Evolutionary conservation across 2,888 invertebrate species (phyloP), one percentile per base, ranked within the genome.

Genomic region (Drymonia ruficornis): DNA sequence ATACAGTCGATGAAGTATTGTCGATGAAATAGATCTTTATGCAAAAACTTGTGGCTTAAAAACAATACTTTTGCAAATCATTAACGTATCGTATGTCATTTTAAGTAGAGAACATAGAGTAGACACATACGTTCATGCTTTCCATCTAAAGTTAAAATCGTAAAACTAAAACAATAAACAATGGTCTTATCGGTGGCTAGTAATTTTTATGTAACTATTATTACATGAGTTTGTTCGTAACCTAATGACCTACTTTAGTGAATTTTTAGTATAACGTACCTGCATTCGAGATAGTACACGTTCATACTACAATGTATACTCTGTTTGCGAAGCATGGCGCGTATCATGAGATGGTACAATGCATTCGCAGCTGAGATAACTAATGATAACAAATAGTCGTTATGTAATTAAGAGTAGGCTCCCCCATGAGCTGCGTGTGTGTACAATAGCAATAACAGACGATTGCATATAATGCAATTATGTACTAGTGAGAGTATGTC

Each of bases 401-500:
- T 75, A 70, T 59, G 70, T 72, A 77, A 80, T 58, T 55, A 69
- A 67, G 69, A 69, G 61, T 59, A 65, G 52, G 19, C 45, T 15
- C 7, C 6, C 58, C 67, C 50, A 67, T 63, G 64, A 57, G 68
- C 76, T 74, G 81, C 83, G 78, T 84, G 84, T 73, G 72, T 61
- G 63, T 51, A 67, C 66, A 58, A 67, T 72, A 74, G 62, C 70
- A 80, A 76, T 77, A 76, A 77, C 72, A 76, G 71, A 69, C 76
- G 77, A 81, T 76, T 74, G 79, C 67, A 76, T 71, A 78, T 72
- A 74, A 78, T 77, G 80, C 84, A 87, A 84, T 80, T 45, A 28
- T 28, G 45, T 72, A 67, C 72, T 67, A 76, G 80, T 78, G 83
- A 81, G 83, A 84, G 84, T 86, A 79, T 83, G 81, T 74, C 81